phyloP scores from a whole-genome alignment of 2,888 invertebrate genomes.

The Eupithecia tripunctaria region DNA sequence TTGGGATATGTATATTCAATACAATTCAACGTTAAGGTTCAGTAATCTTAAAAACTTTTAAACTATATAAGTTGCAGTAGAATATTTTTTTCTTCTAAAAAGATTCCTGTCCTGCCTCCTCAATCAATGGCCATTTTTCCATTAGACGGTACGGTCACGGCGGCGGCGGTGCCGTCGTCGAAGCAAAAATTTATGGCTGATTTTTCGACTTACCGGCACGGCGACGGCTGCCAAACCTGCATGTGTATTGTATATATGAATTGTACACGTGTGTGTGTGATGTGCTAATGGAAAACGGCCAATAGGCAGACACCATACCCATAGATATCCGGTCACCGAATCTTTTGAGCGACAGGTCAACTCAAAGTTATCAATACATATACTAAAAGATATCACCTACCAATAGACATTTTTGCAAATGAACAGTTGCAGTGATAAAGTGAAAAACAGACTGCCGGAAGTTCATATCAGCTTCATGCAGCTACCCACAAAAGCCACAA shows the following conservation, averaged over 20 bases:
- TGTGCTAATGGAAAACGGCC: too few species aligned
- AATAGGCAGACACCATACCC: too few species aligned
- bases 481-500: constrained; percentile 6
- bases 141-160: too few species aligned
- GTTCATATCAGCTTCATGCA: constrained; percentile 47
- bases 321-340: background rate
- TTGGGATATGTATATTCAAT: too few species aligned
- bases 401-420: constrained; percentile 29
- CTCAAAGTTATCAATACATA: constrained; percentile 13
- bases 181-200: too few species aligned
- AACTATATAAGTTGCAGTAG: background rate
- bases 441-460: constrained; percentile 53
- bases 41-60: background rate
- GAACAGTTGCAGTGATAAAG: constrained; percentile 32
- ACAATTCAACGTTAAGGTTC: background rate
- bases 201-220: too few species aligned
- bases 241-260: too few species aligned
- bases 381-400: too few species aligned
- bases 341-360: background rate
- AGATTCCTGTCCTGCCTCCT: background rate
- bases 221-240: too few species aligned
- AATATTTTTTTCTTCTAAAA: background rate
- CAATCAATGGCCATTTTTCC: background rate
- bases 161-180: too few species aligned
- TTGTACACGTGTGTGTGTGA: too few species aligned